phyloP scores from a whole-genome alignment of 1,140 invertebrate genomes.

The Drosophila nikananu region DNA sequence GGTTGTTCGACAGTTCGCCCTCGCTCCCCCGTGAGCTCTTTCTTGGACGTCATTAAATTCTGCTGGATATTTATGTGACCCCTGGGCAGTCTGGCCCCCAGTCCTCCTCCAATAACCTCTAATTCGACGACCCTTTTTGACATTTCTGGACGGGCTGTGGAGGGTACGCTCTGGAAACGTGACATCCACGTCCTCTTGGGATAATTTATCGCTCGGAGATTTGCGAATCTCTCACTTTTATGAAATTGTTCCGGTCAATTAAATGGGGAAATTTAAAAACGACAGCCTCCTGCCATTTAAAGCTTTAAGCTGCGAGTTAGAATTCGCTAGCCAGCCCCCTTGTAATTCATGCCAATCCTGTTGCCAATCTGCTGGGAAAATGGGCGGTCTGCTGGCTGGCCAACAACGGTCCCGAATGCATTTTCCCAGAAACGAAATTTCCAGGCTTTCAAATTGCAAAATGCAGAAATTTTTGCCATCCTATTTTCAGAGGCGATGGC shows the following conservation, averaged over 20 bases:
- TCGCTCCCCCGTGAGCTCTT: slow-evolving; percentile 8
- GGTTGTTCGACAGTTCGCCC: slow-evolving; percentile 51
- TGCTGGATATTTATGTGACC: slow-evolving; percentile 72
- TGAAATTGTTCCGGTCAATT: slow-evolving; percentile 84
- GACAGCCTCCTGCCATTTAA: slow-evolving; percentile 43
- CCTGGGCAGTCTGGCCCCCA: slow-evolving; percentile 42
- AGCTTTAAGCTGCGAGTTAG: slow-evolving; percentile 57
- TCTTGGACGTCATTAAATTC: slow-evolving; percentile 81
- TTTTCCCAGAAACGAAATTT: slow-evolving; percentile 80
- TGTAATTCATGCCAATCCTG: slow-evolving; percentile 70
- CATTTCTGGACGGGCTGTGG: slow-evolving; percentile 12
- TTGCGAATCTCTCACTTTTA: slow-evolving; percentile 73
- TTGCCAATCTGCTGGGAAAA: slow-evolving; percentile 56
- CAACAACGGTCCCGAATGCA: slow-evolving; percentile 59
- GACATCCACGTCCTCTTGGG: slow-evolving; percentile 52
- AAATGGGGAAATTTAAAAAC: slow-evolving; percentile 62
- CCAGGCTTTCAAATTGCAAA: slow-evolving; percentile 80
- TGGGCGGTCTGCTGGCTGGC: slow-evolving; percentile 35
- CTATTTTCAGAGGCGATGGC: slow-evolving; percentile 63
- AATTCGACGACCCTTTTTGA: slow-evolving; percentile 64
- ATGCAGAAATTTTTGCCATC: slow-evolving; percentile 71
- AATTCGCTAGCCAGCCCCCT: slow-evolving; percentile 1
- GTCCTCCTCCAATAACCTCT: slow-evolving; percentile 24
- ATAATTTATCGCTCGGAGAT: slow-evolving; percentile 72
- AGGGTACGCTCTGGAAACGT: slow-evolving; percentile 53